Conservation (phyloP, 2,797 vertebrate genomes). For the Tadarida brasiliensis region DNA sequence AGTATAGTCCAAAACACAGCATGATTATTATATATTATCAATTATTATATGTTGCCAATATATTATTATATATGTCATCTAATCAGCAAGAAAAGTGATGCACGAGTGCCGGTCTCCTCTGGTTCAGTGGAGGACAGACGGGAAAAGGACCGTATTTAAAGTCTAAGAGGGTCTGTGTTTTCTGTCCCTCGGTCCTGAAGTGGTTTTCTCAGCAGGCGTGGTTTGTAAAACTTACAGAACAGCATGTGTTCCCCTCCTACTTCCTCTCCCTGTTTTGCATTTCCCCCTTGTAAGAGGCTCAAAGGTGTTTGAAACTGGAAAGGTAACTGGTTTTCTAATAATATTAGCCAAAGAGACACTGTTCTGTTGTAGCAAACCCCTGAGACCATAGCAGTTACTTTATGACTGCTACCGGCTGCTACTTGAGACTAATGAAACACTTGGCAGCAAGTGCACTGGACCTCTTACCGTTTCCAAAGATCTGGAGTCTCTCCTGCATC, state of each 20-base stretch:
- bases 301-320: slow-evolving; percentile 65
- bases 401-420: slow-evolving; percentile 68
- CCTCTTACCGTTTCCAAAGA: slow-evolving; percentile 76
- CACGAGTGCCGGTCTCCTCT: not conserved
- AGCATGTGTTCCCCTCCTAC: not conserved
- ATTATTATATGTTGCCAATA: not conserved
- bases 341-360: slow-evolving; percentile 79
- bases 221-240: not conserved
- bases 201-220: not conserved
- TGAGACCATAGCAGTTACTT: slow-evolving; percentile 72
- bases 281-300: not conserved
- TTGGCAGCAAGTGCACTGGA: slow-evolving; percentile 78
- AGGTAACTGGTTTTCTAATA: slow-evolving; percentile 76
- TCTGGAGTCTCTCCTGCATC: slow-evolving; percentile 54
- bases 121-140: not conserved
- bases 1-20: not conserved
- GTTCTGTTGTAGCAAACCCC: slow-evolving; percentile 74
- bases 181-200: not conserved
- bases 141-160: not conserved
- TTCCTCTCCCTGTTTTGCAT: not conserved
- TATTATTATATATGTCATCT: not conserved
- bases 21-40: not conserved
- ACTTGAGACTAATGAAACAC: slow-evolving; percentile 79
- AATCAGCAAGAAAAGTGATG: not conserved
- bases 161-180: not conserved